Conservation (phyloP, 2,113 vertebrate genomes). For the Scomber japonicus region DNA sequence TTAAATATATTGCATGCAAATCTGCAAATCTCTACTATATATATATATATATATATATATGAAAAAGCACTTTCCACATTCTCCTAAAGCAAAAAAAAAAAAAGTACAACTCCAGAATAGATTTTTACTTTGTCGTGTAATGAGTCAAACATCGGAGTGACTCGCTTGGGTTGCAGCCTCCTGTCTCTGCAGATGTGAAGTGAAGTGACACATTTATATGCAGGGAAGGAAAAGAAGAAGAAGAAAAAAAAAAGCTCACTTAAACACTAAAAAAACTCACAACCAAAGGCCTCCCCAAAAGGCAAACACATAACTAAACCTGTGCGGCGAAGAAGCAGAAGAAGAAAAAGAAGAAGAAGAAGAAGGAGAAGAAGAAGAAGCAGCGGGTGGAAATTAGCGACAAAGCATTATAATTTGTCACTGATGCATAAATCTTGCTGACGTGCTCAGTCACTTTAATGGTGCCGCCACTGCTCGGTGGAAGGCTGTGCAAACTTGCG, state of each 20-base stretch:
- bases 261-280: slow-evolving; percentile 72
- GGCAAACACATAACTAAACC: slow-evolving; percentile 86
- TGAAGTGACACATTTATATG: slow-evolving; percentile 79
- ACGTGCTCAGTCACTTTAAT: slow-evolving; percentile 99
- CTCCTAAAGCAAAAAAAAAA: slow-evolving; percentile 39
- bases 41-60: too few species aligned
- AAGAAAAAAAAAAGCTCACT: slow-evolving; percentile 22
- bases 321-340: slow-evolving; percentile 79
- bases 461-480: slow-evolving; percentile 91
- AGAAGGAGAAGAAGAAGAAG: too few species aligned
- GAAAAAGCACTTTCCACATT: slow-evolving; percentile 17
- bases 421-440: slow-evolving; percentile 99
- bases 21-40: background rate
- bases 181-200: slow-evolving; percentile 80
- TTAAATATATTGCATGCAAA: background rate
- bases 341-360: too few species aligned
- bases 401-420: slow-evolving; percentile 98
- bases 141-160: slow-evolving; percentile 71
- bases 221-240: slow-evolving; percentile 50
- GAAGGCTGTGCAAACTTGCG: slow-evolving; percentile 99
- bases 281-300: slow-evolving; percentile 79
- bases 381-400: slow-evolving; percentile 84
- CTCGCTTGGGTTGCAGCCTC: slow-evolving; percentile 80
- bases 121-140: slow-evolving; percentile 65
- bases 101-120: slow-evolving; percentile 79